A percentile compares a stretch with the other conserved stretches of the same genome.
These are phyloP conservation scores for Mionectes olivaceus DNA, from an alignment of 2,797 vertebrate genomes.

Conservation along the genomic window DNA sequence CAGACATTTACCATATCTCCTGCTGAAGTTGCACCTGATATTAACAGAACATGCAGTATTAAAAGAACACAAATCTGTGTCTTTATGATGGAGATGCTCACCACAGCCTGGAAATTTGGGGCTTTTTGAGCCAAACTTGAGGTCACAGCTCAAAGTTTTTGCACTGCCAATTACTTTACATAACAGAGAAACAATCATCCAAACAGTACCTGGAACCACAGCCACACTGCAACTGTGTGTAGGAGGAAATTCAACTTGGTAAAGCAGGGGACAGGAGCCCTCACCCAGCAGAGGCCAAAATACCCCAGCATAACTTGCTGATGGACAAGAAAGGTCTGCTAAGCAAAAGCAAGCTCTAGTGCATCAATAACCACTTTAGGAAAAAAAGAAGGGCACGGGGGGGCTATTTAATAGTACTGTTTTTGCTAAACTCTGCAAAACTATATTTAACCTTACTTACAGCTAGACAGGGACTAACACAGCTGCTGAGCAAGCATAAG, in stretches of 20 bases:
- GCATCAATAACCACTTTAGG: neutral
- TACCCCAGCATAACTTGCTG: neutral
- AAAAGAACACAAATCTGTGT: neutral
- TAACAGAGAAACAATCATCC: neutral
- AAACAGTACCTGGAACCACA: neutral
- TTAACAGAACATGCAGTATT: neutral
- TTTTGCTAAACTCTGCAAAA: constrained; percentile 31
- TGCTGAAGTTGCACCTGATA: neutral
- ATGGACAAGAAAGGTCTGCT: neutral
- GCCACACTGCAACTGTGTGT: rapidly evolving
- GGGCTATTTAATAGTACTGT: neutral
- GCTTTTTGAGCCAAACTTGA: neutral
- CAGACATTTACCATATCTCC: neutral
- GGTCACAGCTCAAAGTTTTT: neutral
- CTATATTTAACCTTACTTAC: constrained; percentile 14
- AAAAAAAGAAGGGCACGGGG: neutral
- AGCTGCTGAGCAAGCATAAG: constrained; percentile 19
- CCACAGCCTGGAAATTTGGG: neutral
- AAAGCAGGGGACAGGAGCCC: neutral
- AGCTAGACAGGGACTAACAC: neutral
- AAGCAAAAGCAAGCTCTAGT: neutral
- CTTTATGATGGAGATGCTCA: neutral
- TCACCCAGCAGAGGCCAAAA: neutral
- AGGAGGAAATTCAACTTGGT: neutral
- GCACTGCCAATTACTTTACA: neutral